A percentile compares a stretch with the other conserved stretches of the same genome.
Conservation (phyloP, 2,888 invertebrate species). For the Actias luna region DNA sequence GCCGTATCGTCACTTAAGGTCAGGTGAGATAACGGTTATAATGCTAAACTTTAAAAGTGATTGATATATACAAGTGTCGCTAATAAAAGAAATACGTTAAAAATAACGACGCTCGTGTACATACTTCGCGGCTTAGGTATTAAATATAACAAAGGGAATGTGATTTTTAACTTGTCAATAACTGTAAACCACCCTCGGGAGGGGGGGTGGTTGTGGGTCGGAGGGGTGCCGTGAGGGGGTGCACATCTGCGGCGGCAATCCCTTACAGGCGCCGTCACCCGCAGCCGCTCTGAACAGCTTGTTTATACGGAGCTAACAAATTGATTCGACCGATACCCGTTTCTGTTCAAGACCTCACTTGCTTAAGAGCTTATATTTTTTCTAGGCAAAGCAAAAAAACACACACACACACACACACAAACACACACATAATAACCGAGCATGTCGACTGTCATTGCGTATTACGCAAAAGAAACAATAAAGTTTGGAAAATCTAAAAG, state of each 20-base stretch:
- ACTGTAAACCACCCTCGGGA: neutral
- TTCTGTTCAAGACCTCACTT: conserved; percentile 7
- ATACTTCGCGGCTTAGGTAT: neutral
- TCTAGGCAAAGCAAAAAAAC: neutral
- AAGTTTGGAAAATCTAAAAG: too few species aligned
- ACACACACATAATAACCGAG: too few species aligned
- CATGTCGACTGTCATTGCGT: too few species aligned
- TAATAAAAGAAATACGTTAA: too few species aligned
- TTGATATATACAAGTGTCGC: too few species aligned
- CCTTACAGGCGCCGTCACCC: conserved; percentile 72
- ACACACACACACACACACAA: too few species aligned
- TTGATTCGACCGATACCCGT: conserved; percentile 49
- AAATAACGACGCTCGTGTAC: neutral
- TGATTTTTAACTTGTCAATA: conserved; percentile 12
- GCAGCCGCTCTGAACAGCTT: conserved; percentile 53
- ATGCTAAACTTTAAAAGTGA: too few species aligned
- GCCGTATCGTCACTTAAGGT: too few species aligned
- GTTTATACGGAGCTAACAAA: conserved; percentile 64
- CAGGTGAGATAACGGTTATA: too few species aligned
- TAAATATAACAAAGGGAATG: conserved; percentile 6
- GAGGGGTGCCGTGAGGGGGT: conserved; percentile 23
- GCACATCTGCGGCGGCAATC: conserved; percentile 65
- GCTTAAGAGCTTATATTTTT: conserved; percentile 2
- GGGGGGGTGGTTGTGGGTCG: conserved; percentile 1
- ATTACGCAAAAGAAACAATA: too few species aligned